Evolutionary conservation across 1,140 invertebrate genomes (phyloP).

Genomic region (Drosophila simulans): DNA sequence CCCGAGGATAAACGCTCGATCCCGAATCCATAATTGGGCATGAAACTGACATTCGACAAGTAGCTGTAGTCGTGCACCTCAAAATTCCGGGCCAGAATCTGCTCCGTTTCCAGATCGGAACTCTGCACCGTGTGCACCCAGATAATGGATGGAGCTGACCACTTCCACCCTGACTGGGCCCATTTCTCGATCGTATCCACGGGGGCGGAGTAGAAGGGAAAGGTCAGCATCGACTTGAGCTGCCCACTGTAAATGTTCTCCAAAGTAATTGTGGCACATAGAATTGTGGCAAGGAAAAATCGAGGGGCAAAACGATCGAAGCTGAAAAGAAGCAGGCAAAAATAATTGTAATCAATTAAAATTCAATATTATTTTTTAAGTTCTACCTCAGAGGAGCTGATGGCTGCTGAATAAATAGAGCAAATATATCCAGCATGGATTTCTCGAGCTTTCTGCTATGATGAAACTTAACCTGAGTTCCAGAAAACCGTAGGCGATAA

Average conservation of each 20-base stretch:
- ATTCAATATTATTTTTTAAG: not conserved
- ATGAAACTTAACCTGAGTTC: not conserved
- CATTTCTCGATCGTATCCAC: constrained; percentile 74
- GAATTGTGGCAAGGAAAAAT: constrained; percentile 67
- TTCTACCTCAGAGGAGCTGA: constrained; percentile 43
- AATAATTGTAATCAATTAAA: not conserved
- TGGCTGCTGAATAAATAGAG: constrained; percentile 79
- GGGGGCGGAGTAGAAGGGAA: constrained; percentile 64
- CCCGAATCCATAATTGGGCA: constrained; percentile 66
- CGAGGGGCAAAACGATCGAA: constrained; percentile 63
- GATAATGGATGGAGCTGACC: constrained; percentile 75
- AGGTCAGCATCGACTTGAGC: constrained; percentile 73
- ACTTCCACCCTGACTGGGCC: constrained; percentile 64
- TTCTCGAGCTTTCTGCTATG: constrained; percentile 54
- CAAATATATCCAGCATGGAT: constrained; percentile 70
- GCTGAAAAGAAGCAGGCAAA: not conserved
- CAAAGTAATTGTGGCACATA: constrained; percentile 77
- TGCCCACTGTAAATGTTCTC: constrained; percentile 83
- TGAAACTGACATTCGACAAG: constrained; percentile 69
- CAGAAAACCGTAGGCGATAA: not conserved
- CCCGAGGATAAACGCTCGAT: constrained; percentile 71
- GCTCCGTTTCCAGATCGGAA: constrained; percentile 66
- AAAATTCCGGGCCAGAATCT: constrained; percentile 61
- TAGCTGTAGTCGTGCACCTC: constrained; percentile 70
- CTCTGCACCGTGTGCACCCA: constrained; percentile 69